A percentile compares a stretch with the other conserved stretches of the same genome.
These are phyloP conservation scores for Bathynomus jamesi DNA, from an alignment of 1,140 invertebrate genomes.

Conservation along the genomic window DNA sequence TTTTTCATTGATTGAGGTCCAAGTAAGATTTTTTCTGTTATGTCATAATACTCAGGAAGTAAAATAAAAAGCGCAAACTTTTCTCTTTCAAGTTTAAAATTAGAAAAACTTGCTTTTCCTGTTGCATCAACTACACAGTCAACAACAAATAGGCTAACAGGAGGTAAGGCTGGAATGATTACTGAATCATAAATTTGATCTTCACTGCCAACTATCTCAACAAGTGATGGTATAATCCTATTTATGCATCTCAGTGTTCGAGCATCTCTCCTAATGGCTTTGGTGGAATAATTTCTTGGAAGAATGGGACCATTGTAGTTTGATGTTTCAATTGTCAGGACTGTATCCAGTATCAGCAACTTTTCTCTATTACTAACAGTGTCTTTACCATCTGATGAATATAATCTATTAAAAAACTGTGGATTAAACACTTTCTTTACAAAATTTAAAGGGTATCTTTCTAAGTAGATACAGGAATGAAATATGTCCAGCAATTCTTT, in stretches of 20 bases:
- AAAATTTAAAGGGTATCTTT: constrained; percentile 57
- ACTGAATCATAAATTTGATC: constrained; percentile 48
- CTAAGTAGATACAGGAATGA: constrained; percentile 56
- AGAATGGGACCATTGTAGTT: constrained; percentile 53
- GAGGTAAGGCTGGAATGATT: constrained; percentile 49
- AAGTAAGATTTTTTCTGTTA: constrained; percentile 48
- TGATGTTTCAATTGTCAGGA: constrained; percentile 56
- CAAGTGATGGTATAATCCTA: constrained; percentile 46
- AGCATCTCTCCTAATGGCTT: constrained; percentile 48
- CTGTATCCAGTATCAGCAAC: constrained; percentile 55
- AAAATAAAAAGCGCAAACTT: constrained; percentile 52
- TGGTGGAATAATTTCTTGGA: constrained; percentile 48
- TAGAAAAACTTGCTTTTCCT: constrained; percentile 36
- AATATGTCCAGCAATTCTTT: constrained; percentile 55
- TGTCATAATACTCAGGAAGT: constrained; percentile 58
- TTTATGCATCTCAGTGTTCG: constrained; percentile 50
- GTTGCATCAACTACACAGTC: constrained; percentile 55
- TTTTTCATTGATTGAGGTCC: constrained; percentile 47
- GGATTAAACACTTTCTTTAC: constrained; percentile 54
- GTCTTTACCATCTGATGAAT: constrained; percentile 42
- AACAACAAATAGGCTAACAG: constrained; percentile 53
- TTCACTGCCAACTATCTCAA: constrained; percentile 43
- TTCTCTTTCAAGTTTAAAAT: constrained; percentile 25
- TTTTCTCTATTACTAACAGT: constrained; percentile 44
- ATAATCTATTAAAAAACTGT: constrained; percentile 55